Evolutionary conservation across 2,888 invertebrate genomes (phyloP).

Genomic region (Parnassius orleans): DNA sequence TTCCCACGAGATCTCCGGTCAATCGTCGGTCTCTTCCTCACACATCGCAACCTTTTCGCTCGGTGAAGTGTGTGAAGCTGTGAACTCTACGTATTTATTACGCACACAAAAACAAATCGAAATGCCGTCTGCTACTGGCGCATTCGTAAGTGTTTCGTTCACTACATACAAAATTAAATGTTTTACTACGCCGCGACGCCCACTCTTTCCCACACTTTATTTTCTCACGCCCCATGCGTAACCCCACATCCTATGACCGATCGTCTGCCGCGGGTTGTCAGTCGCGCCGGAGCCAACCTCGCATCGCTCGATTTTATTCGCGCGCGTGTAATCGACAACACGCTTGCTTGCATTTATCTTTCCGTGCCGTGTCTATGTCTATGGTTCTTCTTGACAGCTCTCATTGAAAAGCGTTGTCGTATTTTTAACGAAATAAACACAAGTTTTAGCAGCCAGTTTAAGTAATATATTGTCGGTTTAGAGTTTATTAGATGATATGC

Average conservation of each 20-base stretch:
- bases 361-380: slow-evolving; percentile 58
- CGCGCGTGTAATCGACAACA: slow-evolving; percentile 63
- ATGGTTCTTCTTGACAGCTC: slow-evolving; percentile 74
- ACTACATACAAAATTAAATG: slow-evolving; percentile 80
- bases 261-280: slow-evolving; percentile 61
- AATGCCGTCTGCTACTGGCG: slow-evolving; percentile 64
- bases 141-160: slow-evolving; percentile 73
- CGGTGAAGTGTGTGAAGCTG: slow-evolving; percentile 29
- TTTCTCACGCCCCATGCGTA: slow-evolving; percentile 90
- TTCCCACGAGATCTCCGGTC: slow-evolving; percentile 80
- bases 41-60: slow-evolving; percentile 76
- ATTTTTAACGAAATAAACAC: slow-evolving; percentile 65
- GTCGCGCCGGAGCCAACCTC: slow-evolving; percentile 50
- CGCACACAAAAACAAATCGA: slow-evolving; percentile 67
- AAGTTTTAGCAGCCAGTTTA: slow-evolving; percentile 43
- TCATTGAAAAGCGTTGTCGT: slow-evolving; percentile 71
- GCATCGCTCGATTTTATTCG: slow-evolving; percentile 52
- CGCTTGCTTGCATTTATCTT: slow-evolving; percentile 42
- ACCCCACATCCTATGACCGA: slow-evolving; percentile 87
- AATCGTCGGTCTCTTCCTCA: slow-evolving; percentile 77
- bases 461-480: slow-evolving; percentile 30
- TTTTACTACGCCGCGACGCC: slow-evolving; percentile 83
- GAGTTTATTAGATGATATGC: slow-evolving; percentile 32
- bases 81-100: slow-evolving; percentile 67
- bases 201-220: slow-evolving; percentile 91